Evolutionary conservation across 2,797 vertebrate genomes (phyloP), one percentile per base, ranked within the genome.

Genomic region (Acanthopagrus latus): DNA sequence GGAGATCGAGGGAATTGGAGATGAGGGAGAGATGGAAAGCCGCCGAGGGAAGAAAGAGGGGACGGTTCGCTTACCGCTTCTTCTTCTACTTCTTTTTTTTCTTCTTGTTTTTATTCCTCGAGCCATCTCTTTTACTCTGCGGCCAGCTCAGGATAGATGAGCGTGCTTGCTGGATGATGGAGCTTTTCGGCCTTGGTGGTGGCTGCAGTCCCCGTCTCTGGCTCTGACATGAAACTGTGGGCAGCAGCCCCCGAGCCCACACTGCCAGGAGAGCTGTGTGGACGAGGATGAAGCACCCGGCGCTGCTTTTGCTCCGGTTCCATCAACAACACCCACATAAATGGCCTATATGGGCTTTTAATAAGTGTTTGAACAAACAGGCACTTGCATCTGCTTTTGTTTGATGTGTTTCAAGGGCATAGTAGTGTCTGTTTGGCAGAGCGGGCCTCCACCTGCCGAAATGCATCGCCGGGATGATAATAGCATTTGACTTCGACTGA

Each of bases 141-240:
- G 5, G 83, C 84, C 88, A 90, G 76, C 69, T 85, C 73, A 38
- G 83, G 83, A 89, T 74, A 81, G 77, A 88, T 75, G 78, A 81
- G 66, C 43, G 7, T 65, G 82, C 73, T 86, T 86, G 71, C 80
- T 80, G 72, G 81, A 80, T 72, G 82, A 89, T 86, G 86, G 76
- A 85, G 87, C 71, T 85, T 78, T 87, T 85, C 76, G 71, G 81
- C 73, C 41, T 14, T 44, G 52, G 51, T 71, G 64, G 80, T 71
- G 83, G 87, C 80, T 80, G 50, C 70, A 56, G 83, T 80, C 80
- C 76, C 62, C 51, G 58, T 81, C 71, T 80, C 76, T 89, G 88
- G 86, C 88, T 85, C 87, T 47, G 81, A 91, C 85, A 91, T 92
- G 56, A 91, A 89, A 83, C 91, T 63, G 68, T 73, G 89, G 91